Base-by-base conservation (phyloP, 2,888 invertebrate genomes). In the Lepidonotus clava region DNA sequence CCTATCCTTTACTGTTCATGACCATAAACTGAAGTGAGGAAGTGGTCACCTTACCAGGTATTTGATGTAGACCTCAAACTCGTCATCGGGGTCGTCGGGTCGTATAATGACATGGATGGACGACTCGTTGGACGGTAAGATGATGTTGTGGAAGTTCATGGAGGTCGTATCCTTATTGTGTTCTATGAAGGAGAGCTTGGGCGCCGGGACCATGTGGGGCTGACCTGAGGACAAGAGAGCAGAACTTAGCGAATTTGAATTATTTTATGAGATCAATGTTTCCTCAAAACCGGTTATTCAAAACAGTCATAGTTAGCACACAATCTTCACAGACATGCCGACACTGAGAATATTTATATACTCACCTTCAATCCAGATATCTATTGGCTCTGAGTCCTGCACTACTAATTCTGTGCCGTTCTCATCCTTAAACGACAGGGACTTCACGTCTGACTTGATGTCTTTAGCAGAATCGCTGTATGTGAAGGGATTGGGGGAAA, bases 31-130 rank as follows among this genome's bases (percentile, higher is more conserved):
- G n/a, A n/a, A 11, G 46, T 46, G 8, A 46, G 46, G 18, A 8
- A 46, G 8, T 46, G 46, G 18, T 11, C 46, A 46, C 46, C 85
- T 46, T 67, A 67, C 67, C 76, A 46, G 8, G 83, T 85, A 85
- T 32, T 86, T 86, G 40, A 80, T 56, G 61, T 56, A 80, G 38
- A 92, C 91, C 34, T 90, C 86, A 71, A 89, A 91, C 8, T 67
- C 87, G 34, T 91, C 90, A n/a, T 87, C 85, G 14, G 67, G 84
- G 40, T 88, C 87, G 4, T 84, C 87, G 1, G 93, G 92, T 24
- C 89, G 84, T 5, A 93, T 66, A 4, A 92, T 89, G 21, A 92
- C 90, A 87, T 92, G 92, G 5, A 94, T 77, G 4, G 93, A 90
- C 0, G 92, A 90, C 87, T 92, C 91, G 77, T 92, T 92, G 67